These are phyloP conservation scores for Fregetta grallaria DNA, from an alignment of 2,113 vertebrate genomes.

Conservation along the genomic window DNA sequence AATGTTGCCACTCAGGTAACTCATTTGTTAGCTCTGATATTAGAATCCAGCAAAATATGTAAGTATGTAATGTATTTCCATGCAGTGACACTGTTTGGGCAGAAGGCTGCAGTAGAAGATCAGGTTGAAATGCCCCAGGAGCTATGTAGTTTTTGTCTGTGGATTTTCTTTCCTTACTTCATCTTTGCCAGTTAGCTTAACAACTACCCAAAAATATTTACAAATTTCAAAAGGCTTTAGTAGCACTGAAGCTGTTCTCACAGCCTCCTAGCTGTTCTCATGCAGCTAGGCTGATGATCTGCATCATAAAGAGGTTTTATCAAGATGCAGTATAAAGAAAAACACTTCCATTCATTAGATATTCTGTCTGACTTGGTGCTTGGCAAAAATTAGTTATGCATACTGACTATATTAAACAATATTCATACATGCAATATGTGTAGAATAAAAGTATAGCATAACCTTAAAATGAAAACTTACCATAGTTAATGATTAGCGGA, in stretches of 20 bases:
- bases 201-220: neutral
- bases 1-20: neutral
- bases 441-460: neutral
- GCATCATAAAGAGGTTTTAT: neutral
- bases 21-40: neutral
- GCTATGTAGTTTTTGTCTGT: neutral
- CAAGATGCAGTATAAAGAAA: neutral
- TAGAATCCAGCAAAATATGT: neutral
- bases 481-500: neutral
- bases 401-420: neutral
- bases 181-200: neutral
- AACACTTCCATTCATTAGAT: neutral
- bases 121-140: conserved; percentile 19
- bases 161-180: neutral
- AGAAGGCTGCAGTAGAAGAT: conserved; percentile 72
- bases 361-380: neutral
- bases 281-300: neutral
- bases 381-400: neutral
- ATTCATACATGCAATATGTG: neutral
- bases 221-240: neutral
- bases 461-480: neutral
- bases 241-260: neutral
- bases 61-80: neutral
- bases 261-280: neutral
- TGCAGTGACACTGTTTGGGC: conserved; percentile 59